Evolutionary conservation across 2,113 vertebrate species (phyloP).

Genomic region (Marmota monax): DNA sequence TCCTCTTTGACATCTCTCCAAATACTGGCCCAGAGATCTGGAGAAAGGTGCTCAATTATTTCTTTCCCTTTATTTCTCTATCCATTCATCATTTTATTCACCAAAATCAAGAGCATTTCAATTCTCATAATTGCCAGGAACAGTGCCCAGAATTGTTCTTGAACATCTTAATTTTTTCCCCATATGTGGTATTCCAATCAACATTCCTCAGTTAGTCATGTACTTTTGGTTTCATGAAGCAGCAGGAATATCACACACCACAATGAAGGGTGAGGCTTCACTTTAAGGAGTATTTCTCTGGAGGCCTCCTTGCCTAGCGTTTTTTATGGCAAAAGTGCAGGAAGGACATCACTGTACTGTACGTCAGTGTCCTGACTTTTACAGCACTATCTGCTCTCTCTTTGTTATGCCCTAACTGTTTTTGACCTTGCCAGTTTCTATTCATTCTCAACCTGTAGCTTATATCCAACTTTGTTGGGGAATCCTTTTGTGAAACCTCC

Average conservation of each 20-base stretch:
- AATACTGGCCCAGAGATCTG: neutral
- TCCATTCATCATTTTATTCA: neutral
- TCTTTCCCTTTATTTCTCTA: neutral
- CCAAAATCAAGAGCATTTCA: neutral
- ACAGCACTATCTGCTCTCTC: neutral
- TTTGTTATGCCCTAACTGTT: neutral
- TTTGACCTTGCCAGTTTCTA: neutral
- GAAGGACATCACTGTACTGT: neutral
- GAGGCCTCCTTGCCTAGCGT: neutral
- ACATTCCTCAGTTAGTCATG: neutral
- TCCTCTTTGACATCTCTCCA: constrained; percentile 24
- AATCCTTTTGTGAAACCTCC: neutral
- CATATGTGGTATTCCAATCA: neutral
- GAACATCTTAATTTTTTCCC: neutral
- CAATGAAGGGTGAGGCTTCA: neutral
- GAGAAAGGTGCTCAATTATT: neutral
- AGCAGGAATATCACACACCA: neutral
- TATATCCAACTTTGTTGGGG: neutral
- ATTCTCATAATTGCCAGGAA: neutral
- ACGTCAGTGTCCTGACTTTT: neutral
- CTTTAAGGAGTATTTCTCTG: neutral
- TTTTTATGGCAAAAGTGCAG: neutral
- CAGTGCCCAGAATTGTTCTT: neutral
- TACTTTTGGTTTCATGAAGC: neutral
- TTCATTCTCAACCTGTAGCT: neutral